A percentile compares a stretch with the other conserved stretches of the same genome.
Conservation (phyloP, 2,888 invertebrate genomes). For the Platycnemis pennipes region DNA sequence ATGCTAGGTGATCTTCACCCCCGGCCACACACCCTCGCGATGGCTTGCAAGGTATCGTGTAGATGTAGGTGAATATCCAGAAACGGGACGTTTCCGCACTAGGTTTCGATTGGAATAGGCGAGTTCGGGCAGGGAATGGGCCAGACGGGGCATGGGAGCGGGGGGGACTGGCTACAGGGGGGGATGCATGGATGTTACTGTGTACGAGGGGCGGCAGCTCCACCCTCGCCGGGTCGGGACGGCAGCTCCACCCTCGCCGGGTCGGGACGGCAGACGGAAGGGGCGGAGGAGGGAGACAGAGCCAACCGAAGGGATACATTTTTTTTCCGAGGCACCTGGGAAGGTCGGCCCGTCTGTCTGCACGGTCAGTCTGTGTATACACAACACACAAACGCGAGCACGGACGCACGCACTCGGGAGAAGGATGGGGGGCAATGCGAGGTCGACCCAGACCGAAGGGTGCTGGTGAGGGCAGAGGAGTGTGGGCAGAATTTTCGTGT, state of each 20-base stretch:
- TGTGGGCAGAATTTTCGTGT: background rate
- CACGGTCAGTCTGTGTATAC: background rate
- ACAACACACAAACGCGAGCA: background rate
- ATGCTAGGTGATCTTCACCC: too few species aligned
- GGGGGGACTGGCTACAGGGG: background rate
- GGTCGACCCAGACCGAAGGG: background rate
- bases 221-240: too few species aligned
- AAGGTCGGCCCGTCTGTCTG: conserved; percentile 14
- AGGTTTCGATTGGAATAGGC: too few species aligned
- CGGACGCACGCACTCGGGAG: background rate
- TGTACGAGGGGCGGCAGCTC: too few species aligned
- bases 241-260: too few species aligned
- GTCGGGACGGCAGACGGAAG: background rate
- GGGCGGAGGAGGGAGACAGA: background rate
- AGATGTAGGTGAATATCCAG: too few species aligned
- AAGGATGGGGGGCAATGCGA: background rate
- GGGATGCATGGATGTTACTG: background rate
- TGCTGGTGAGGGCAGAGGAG: background rate
- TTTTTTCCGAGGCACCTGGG: background rate
- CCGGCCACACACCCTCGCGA: too few species aligned
- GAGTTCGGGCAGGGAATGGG: too few species aligned
- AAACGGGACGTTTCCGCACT: too few species aligned
- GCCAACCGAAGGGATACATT: background rate
- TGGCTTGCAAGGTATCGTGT: too few species aligned
- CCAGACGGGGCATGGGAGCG: too few species aligned